These are phyloP conservation scores for Chloroceryle inda DNA, from an alignment of 2,797 vertebrate genomes.

Conservation along the genomic window DNA sequence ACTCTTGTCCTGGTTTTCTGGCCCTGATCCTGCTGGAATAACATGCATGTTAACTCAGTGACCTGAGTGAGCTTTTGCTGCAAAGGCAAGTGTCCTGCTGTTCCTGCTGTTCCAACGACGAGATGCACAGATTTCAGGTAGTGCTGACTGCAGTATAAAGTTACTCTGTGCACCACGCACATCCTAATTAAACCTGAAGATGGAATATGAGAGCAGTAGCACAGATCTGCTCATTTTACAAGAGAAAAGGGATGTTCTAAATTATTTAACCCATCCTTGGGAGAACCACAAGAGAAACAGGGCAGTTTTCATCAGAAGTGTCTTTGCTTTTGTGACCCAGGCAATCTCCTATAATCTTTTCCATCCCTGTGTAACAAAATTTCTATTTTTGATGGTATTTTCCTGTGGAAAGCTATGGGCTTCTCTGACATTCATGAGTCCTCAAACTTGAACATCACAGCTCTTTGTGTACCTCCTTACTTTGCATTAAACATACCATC, in stretches of 20 bases:
- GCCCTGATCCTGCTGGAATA: not conserved
- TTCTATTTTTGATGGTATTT: not conserved
- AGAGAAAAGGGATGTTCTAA: not conserved
- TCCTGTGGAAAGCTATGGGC: not conserved
- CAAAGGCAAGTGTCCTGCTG: not conserved
- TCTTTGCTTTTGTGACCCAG: conserved; percentile 30
- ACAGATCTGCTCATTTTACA: not conserved
- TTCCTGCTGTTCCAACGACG: not conserved
- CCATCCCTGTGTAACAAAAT: not conserved
- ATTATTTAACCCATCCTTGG: not conserved
- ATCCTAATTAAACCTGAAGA: not conserved
- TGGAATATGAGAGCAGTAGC: not conserved
- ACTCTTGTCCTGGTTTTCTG: not conserved
- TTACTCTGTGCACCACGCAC: not conserved
- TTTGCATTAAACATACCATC: not conserved
- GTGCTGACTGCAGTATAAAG: not conserved
- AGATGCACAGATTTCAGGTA: not conserved
- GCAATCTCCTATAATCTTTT: not conserved
- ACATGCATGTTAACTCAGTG: not conserved
- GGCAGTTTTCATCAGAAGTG: conserved; percentile 34
- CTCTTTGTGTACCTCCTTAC: not conserved
- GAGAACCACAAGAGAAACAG: not conserved
- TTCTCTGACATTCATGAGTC: not conserved
- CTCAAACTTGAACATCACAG: not conserved
- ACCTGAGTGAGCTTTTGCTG: not conserved